These are phyloP conservation scores for Chiridota heheva DNA, from an alignment of 35 echinoderm and acorn worm genomes.

Conservation along the genomic window DNA sequence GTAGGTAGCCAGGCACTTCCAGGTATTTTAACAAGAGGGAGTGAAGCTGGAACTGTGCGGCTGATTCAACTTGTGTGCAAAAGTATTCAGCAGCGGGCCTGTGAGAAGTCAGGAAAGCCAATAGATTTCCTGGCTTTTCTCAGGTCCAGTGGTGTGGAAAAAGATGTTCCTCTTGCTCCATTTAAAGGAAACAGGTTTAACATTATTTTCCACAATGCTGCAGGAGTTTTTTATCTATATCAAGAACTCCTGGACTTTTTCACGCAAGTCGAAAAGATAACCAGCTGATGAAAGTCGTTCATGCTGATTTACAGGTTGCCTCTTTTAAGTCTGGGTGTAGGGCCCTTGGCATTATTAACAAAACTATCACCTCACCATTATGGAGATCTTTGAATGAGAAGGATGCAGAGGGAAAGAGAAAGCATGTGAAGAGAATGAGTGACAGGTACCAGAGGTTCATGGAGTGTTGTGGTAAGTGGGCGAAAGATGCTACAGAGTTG, in stretches of 20 bases:
- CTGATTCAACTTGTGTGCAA: constrained; percentile 38
- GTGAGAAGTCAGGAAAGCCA: constrained; percentile 59
- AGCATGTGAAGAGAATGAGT: constrained; percentile 15
- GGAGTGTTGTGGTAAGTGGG: constrained; percentile 28
- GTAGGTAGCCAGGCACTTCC: constrained; percentile 36
- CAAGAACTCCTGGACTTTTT: not conserved
- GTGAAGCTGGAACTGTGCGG: constrained; percentile 20
- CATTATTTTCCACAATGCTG: constrained; percentile 18
- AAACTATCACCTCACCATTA: constrained; percentile 30
- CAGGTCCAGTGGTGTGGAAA: not conserved
- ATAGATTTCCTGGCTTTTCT: constrained; percentile 46
- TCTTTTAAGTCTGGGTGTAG: not conserved
- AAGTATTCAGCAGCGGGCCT: constrained; percentile 43
- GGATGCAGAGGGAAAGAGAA: not conserved
- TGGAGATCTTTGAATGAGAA: constrained; percentile 11
- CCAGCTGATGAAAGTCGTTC: constrained; percentile 2
- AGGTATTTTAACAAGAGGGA: too few species aligned
- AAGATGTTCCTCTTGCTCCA: constrained; percentile 5
- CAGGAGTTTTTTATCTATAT: not conserved
- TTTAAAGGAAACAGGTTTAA: constrained; percentile 25
- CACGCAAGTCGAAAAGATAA: too few species aligned
- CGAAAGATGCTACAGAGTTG: constrained; percentile 22
- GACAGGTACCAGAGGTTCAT: constrained; percentile 13
- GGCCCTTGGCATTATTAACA: constrained; percentile 39
- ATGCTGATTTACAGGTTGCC: constrained; percentile 5